Evolutionary conservation across 2,797 vertebrate genomes (phyloP).

Genomic region (Tympanoctomys barrerae): DNA sequence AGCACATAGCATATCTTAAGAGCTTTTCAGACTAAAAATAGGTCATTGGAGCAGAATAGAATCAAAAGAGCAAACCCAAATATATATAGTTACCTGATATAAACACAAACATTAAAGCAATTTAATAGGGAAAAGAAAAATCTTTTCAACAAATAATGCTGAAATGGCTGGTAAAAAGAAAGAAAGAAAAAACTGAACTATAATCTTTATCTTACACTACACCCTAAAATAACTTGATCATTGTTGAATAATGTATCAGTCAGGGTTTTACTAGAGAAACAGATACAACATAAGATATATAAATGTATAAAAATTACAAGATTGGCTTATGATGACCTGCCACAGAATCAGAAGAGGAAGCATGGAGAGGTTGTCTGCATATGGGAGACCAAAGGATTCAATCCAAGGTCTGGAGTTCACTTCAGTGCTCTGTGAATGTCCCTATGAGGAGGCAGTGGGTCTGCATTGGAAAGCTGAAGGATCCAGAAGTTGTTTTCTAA

Average conservation of each 20-base stretch:
- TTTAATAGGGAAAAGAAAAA: slow-evolving; percentile 35
- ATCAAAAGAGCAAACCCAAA: background rate
- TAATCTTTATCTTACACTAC: background rate
- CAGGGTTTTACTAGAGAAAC: too few species aligned
- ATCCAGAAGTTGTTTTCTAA: too few species aligned
- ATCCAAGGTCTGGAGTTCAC: too few species aligned
- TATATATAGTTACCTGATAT: background rate
- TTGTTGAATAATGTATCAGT: background rate
- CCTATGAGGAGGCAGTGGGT: too few species aligned
- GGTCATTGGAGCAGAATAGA: background rate
- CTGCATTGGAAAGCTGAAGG: too few species aligned
- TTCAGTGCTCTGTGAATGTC: too few species aligned
- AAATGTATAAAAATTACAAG: too few species aligned
- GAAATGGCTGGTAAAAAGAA: background rate
- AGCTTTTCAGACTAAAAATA: background rate
- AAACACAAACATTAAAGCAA: background rate
- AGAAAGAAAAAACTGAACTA: background rate
- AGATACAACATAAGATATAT: too few species aligned
- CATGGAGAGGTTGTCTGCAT: too few species aligned
- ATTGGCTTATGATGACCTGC: too few species aligned
- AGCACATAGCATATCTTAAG: background rate
- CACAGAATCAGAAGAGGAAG: too few species aligned
- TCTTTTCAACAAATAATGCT: slow-evolving; percentile 45
- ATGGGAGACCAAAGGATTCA: too few species aligned
- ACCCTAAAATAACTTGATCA: slow-evolving; percentile 1